These are phyloP conservation scores for Penelope pileata DNA, from an alignment of 2,113 vertebrate species.

Conservation along the genomic window DNA sequence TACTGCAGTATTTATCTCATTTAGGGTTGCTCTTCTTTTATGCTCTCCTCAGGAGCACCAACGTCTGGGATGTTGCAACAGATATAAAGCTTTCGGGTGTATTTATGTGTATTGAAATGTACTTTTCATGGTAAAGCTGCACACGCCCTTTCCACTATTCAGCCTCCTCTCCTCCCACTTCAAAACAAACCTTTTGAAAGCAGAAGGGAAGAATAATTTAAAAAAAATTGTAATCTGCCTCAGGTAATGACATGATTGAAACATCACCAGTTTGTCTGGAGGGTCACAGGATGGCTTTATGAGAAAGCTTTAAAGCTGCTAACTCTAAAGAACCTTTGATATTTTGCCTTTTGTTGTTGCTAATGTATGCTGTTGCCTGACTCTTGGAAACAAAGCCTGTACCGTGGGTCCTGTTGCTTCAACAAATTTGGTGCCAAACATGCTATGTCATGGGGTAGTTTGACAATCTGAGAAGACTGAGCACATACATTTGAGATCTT, in stretches of 20 bases:
- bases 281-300: conserved; percentile 45
- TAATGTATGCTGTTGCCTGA: background rate
- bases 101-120: conserved; percentile 50
- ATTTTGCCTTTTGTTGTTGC: conserved; percentile 58
- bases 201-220: conserved; percentile 60
- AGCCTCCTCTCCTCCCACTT: conserved; percentile 58
- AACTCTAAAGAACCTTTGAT: conserved; percentile 60
- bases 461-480: conserved; percentile 35
- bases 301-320: conserved; percentile 66
- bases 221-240: conserved; percentile 54
- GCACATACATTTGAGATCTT: conserved; percentile 1
- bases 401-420: background rate
- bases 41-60: background rate
- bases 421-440: conserved; percentile 50
- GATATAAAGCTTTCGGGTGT: conserved; percentile 22
- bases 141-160: conserved; percentile 43
- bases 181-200: conserved; percentile 64
- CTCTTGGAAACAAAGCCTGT: conserved; percentile 34
- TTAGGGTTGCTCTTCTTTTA: background rate
- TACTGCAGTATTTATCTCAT: conserved; percentile 26
- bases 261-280: conserved; percentile 69
- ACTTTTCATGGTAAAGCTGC: conserved; percentile 26
- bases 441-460: background rate
- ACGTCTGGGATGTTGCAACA: conserved; percentile 13
- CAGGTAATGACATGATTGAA: conserved; percentile 67